Percentiles rank a stretch among this genome's conserved stretches.
These are phyloP conservation scores for Sisyra nigra DNA, from an alignment of 2,888 invertebrate species.

Conservation along the genomic window DNA sequence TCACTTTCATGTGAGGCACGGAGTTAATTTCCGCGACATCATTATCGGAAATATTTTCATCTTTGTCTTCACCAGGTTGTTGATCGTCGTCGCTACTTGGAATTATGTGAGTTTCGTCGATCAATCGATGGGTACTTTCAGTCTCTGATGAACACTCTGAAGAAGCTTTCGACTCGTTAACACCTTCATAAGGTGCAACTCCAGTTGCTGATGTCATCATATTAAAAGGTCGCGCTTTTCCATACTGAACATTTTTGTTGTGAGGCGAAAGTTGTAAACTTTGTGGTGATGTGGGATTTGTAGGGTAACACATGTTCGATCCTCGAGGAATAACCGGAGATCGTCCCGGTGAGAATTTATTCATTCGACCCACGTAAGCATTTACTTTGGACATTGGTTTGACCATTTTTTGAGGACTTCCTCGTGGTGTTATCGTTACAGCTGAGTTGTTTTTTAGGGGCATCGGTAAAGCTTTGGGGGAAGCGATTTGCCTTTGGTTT, in stretches of 20 bases:
- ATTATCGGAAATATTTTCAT: constrained; percentile 1
- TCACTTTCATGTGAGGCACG: background rate
- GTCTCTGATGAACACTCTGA: background rate
- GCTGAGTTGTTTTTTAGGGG: constrained; percentile 41
- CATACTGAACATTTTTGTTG: constrained; percentile 8
- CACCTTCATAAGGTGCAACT: constrained; percentile 7
- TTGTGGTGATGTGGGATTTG: constrained; percentile 19
- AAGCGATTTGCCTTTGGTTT: constrained; percentile 4
- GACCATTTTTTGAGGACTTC: constrained; percentile 20
- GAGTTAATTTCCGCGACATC: background rate
- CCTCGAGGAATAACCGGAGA: constrained; percentile 5
- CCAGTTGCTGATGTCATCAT: constrained; percentile 1
- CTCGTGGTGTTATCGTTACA: constrained; percentile 35
- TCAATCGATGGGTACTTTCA: constrained; percentile 1
- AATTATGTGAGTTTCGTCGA: constrained; percentile 13
- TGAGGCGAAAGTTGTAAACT: constrained; percentile 16
- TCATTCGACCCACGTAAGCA: constrained; percentile 12
- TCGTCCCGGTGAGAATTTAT: constrained; percentile 8
- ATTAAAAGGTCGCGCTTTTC: constrained; percentile 11
- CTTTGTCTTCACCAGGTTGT: constrained; percentile 1
- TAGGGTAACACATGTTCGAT: constrained; percentile 16
- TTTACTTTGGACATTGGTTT: constrained; percentile 18
- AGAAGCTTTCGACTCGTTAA: background rate
- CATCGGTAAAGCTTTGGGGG: constrained; percentile 17
- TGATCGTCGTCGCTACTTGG: constrained; percentile 16